phyloP scores from a whole-genome alignment of 2,888 invertebrate species.

The Charanyca ferruginea region DNA sequence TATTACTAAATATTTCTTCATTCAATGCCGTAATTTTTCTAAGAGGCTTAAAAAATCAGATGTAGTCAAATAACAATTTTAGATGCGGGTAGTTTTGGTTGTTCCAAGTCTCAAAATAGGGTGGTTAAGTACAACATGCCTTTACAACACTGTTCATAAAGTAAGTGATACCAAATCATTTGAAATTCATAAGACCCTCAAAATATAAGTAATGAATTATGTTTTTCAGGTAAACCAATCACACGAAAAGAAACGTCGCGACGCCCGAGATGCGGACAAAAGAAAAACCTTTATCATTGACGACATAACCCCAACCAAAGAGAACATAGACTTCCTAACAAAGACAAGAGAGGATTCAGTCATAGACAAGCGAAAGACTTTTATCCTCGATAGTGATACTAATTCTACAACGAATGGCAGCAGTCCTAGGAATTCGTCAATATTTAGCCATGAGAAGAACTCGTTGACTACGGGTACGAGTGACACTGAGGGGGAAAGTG shows the following conservation, averaged over 20 bases:
- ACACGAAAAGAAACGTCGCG: constrained; percentile 78
- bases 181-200: too few relatives aligned
- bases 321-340: constrained; percentile 81
- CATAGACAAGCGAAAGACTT: constrained; percentile 85
- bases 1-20: too few relatives aligned
- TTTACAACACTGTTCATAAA: too few relatives aligned
- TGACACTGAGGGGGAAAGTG: constrained; percentile 87
- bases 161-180: too few relatives aligned
- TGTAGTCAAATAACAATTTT: too few relatives aligned
- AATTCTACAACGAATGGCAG: constrained; percentile 88
- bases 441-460: constrained; percentile 84
- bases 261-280: constrained; percentile 77
- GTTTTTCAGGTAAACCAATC: constrained; percentile 78
- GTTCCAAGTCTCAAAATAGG: too few relatives aligned
- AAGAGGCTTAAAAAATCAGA: too few relatives aligned
- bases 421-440: constrained; percentile 87
- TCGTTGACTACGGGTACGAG: constrained; percentile 82
- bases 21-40: too few relatives aligned
- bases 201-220: too few relatives aligned
- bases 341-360: constrained; percentile 72
- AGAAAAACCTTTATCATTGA: constrained; percentile 85
- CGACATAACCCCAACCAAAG: constrained; percentile 84
- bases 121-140: too few relatives aligned
- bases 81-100: too few relatives aligned
- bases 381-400: constrained; percentile 87